phyloP scores from a whole-genome alignment of 2,888 invertebrate genomes.

The Rugalucina vietnamica region DNA sequence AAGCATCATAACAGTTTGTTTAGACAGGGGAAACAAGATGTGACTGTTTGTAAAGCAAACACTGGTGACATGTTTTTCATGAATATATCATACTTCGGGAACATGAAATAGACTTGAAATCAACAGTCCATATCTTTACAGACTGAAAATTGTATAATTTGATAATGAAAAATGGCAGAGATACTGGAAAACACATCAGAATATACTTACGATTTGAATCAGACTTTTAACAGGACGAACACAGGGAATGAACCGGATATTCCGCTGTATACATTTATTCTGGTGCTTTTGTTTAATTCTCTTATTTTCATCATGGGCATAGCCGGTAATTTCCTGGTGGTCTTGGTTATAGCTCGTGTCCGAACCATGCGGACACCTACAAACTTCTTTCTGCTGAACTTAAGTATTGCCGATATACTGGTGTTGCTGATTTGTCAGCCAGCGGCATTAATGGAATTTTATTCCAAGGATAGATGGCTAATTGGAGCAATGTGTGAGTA shows the following conservation, averaged over 20 bases:
- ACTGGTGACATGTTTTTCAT: too few relatives aligned
- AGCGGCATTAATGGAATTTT: slow-evolving; percentile 95
- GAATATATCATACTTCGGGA: too few relatives aligned
- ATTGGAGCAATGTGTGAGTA: slow-evolving; percentile 97
- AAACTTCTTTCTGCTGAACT: slow-evolving; percentile 96
- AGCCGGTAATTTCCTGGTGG: slow-evolving; percentile 96
- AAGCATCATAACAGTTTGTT: too few relatives aligned
- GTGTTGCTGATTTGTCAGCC: slow-evolving; percentile 96
- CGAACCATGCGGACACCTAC: slow-evolving; percentile 97
- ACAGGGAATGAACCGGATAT: slow-evolving; percentile 13
- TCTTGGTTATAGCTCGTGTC: slow-evolving; percentile 94
- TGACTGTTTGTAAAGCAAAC: too few relatives aligned
- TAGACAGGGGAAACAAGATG: too few relatives aligned
- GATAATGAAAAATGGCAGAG: too few relatives aligned
- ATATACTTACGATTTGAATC: too few relatives aligned
- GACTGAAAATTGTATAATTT: too few relatives aligned
- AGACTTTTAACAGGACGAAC: background rate
- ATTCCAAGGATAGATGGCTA: slow-evolving; percentile 96
- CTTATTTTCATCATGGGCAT: slow-evolving; percentile 95
- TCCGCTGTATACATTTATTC: slow-evolving; percentile 48
- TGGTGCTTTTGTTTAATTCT: slow-evolving; percentile 85
- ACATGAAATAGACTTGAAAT: too few relatives aligned
- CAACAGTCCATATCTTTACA: too few relatives aligned
- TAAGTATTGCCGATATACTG: slow-evolving; percentile 96
- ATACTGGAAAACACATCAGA: too few relatives aligned